Percentiles rank a stretch among this genome's conserved stretches.
phyloP scores from a whole-genome alignment of 2,797 vertebrate genomes.

The Gymnothorax javanicus region DNA sequence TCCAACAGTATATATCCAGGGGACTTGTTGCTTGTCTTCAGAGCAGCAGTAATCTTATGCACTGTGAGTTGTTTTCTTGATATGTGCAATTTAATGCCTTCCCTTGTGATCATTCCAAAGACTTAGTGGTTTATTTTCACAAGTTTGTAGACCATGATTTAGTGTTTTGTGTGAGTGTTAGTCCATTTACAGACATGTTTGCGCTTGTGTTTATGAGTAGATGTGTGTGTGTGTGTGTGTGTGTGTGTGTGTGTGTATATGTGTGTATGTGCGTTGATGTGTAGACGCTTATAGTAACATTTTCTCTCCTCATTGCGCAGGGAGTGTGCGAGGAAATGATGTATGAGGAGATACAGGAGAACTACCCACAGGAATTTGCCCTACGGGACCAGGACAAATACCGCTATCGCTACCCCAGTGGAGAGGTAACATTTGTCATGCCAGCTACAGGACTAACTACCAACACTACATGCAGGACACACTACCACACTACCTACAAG shows the following conservation, averaged over 20 bases:
- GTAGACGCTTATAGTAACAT: not conserved
- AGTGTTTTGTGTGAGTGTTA: no score
- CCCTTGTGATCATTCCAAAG: no score
- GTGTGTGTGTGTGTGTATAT: constrained; percentile 2
- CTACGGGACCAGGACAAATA: constrained; percentile 91
- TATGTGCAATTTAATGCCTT: no score
- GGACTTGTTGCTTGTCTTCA: no score
- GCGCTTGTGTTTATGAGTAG: not conserved
- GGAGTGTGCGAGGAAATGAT: constrained; percentile 70
- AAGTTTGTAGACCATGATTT: no score
- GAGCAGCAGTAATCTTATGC: no score
- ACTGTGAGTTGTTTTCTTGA: no score
- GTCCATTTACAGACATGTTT: not conserved
- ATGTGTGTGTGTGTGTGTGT: not conserved
- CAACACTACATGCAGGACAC: no score
- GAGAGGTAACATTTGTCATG: constrained; percentile 74
- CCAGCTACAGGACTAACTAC: not conserved
- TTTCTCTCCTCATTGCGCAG: not conserved
- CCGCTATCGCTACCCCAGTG: constrained; percentile 89
- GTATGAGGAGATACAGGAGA: constrained; percentile 87
- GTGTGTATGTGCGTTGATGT: not conserved
- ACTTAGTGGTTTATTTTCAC: no score
- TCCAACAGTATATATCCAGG: no score
- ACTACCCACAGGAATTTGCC: constrained; percentile 85
- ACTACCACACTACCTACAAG: no score